Evolutionary conservation across 1,140 invertebrate species (phyloP).

Genomic region (Rhyzopertha dominica): DNA sequence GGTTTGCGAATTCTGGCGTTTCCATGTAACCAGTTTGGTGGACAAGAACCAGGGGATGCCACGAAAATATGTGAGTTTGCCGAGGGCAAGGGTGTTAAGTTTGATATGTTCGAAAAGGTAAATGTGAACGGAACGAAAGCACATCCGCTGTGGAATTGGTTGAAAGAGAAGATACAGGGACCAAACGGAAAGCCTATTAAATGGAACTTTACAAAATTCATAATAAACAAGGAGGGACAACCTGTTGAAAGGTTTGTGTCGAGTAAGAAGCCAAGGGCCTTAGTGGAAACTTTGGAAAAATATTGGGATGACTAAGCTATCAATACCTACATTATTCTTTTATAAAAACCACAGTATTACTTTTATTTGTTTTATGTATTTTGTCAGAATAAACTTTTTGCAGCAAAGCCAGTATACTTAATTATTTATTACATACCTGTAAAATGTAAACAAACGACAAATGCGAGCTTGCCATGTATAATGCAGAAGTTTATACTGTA

Average conservation of each 20-base stretch:
- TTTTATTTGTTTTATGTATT: too few species aligned
- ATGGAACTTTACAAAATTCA: constrained; percentile 96
- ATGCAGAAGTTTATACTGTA: too few species aligned
- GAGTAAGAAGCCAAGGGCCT: constrained; percentile 61
- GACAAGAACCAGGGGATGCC: constrained; percentile 70
- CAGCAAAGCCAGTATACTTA: too few species aligned
- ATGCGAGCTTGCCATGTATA: too few species aligned
- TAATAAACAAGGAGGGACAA: constrained; percentile 78
- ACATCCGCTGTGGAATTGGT: constrained; percentile 79
- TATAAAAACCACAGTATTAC: too few species aligned
- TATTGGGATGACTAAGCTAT: too few species aligned
- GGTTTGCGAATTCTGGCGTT: constrained; percentile 79
- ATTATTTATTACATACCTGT: too few species aligned
- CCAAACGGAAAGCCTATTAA: constrained; percentile 58
- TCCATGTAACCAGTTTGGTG: constrained; percentile 88
- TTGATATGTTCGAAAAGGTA: constrained; percentile 75
- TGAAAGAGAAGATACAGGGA: constrained; percentile 43
- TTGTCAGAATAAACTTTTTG: too few species aligned
- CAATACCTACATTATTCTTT: too few species aligned
- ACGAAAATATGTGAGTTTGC: constrained; percentile 73
- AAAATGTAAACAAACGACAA: too few species aligned
- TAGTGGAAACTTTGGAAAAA: constrained; percentile 61
- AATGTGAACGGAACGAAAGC: constrained; percentile 84
- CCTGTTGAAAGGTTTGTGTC: constrained; percentile 77
- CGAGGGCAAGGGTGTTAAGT: constrained; percentile 64